phyloP scores from a whole-genome alignment of 2,797 vertebrate genomes.

The Sebastolobus altivelis region DNA sequence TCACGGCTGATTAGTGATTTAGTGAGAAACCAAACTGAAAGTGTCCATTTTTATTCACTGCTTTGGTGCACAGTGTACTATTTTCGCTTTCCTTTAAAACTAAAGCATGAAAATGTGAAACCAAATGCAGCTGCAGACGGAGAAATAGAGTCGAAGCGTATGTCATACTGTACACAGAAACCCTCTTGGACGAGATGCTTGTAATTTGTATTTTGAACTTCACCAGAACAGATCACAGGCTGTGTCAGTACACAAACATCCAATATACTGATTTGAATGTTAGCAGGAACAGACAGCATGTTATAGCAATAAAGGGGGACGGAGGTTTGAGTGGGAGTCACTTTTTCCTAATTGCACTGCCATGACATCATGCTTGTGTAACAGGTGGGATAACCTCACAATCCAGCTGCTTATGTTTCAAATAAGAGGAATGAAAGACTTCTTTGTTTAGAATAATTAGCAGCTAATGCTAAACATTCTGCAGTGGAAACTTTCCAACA shows the following conservation, averaged over 20 bases:
- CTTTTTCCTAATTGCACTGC: conserved; percentile 69
- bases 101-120: conserved; percentile 14
- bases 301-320: conserved; percentile 29
- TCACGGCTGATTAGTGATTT: conserved; percentile 30
- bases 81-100: conserved; percentile 9
- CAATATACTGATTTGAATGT: conserved; percentile 22
- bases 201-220: conserved; percentile 44
- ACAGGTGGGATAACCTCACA: conserved; percentile 72
- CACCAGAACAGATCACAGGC: conserved; percentile 35
- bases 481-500: conserved; percentile 36
- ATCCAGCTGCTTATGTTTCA: conserved; percentile 29
- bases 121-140: conserved; percentile 42
- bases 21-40: conserved; percentile 17
- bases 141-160: conserved; percentile 49
- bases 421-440: conserved; percentile 54
- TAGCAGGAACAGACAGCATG: conserved; percentile 36
- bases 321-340: conserved; percentile 48
- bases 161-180: conserved; percentile 20
- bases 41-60: background rate
- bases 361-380: conserved; percentile 72
- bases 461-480: conserved; percentile 44
- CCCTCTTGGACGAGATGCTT: conserved; percentile 34
- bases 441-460: conserved; percentile 61
- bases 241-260: conserved; percentile 44
- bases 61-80: conserved; percentile 5